Percentiles rank a stretch among this genome's conserved stretches.
phyloP scores from a whole-genome alignment of 2,888 invertebrate species.

The Acronicta leporina region DNA sequence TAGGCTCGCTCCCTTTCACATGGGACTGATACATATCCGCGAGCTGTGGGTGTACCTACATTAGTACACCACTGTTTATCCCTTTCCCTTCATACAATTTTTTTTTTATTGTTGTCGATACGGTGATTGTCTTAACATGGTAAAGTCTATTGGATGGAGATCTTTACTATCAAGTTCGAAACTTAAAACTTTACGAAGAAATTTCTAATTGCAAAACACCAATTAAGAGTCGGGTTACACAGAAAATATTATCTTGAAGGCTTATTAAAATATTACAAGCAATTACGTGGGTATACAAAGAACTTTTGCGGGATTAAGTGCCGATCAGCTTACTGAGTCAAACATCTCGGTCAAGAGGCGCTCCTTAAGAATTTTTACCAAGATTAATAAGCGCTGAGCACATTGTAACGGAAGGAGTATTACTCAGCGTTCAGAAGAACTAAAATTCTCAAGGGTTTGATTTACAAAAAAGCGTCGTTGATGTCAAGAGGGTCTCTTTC shows the following conservation, averaged over 20 bases:
- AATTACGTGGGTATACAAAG: conserved; percentile 38
- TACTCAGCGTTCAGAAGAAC: conserved; percentile 14
- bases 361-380: conserved; percentile 43
- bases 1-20: too few species aligned
- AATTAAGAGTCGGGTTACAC: conserved; percentile 32
- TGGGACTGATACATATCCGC: too few species aligned
- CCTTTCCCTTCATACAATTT: too few species aligned
- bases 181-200: conserved; percentile 1
- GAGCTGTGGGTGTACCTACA: too few species aligned
- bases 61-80: too few species aligned
- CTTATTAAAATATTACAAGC: conserved; percentile 52
- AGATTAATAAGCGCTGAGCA: conserved; percentile 43
- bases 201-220: conserved; percentile 15
- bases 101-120: too few species aligned
- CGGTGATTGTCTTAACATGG: not conserved
- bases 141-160: not conserved
- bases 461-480: conserved; percentile 32
- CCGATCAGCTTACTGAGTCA: conserved; percentile 39
- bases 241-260: conserved; percentile 35
- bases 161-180: conserved; percentile 24
- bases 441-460: conserved; percentile 24
- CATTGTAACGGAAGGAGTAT: conserved; percentile 12
- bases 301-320: conserved; percentile 30
- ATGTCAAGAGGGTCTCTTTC: conserved; percentile 23
- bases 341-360: conserved; percentile 47